Base-by-base conservation (phyloP, 1,140 invertebrate genomes). In the Drosophila simulans region DNA sequence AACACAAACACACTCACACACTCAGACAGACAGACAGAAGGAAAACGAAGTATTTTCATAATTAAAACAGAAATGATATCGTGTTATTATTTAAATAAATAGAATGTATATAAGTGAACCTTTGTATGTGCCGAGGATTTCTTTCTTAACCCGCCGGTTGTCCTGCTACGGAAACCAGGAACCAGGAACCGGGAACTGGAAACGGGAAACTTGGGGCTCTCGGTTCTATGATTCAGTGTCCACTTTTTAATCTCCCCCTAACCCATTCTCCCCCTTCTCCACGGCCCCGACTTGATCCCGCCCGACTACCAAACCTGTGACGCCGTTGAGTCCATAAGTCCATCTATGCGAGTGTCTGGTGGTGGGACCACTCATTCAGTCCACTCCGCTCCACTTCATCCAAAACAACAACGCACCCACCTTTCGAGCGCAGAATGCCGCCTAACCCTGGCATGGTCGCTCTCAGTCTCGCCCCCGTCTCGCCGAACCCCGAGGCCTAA, bases 41-140 rank as follows among this genome's bases (percentile, higher is more conserved):
- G 45, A 81, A 70, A 79, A 78, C 79, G 52, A 77, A 81, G 75
- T 85, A 91, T 81, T 81, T 81, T 89, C 78, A 71, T 85, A 90
- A 81, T 68, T 63, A 80, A 77, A 90, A 39, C 11, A 39, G 37
- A 39, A 80, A 77, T 55, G 84, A 79, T 63, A 89, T 68, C 80
- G 82, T 91, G 85, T 90, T 90, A 90, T 90, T 80, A 89, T 89
- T 93, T 93, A 93, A 92, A 91, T 92, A 92, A 91, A 82, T 81
- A 91, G 86, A 85, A 91, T 91, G 77, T 92, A 92, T 90, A 88
- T 86, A 81, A 86, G 78, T 83, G 77, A 85, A 80, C 62, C 69
- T 66, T 55, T 72, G 42, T 72, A 75, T 22, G 64, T 80, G 68
- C 73, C 52, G 64, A 77, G 45, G 80, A 68, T 52, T 91, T 72